Evolutionary conservation across 2,113 vertebrate species (phyloP), one percentile per base, ranked within the genome.

Genomic region (Todiramphus chloris): DNA sequence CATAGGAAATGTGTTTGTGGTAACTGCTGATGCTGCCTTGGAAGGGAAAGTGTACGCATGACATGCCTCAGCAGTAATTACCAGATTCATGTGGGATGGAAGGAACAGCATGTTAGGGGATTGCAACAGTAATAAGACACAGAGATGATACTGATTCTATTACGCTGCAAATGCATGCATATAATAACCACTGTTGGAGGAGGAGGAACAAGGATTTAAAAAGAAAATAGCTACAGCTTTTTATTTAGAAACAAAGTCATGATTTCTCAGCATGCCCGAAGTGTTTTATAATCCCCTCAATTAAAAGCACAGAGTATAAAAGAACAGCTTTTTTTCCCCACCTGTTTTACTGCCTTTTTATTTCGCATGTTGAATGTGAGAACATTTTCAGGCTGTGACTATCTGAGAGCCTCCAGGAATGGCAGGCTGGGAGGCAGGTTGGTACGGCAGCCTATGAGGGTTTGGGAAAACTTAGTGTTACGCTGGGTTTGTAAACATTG

Each of bases 111-210:
- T 96, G 93, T 95, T 94, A 95, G 94, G 93, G 96, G 95, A 96
- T 94, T 96, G 96, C 95, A 96, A 76, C 83, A 91, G 89, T 67
- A 97, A 96, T 94, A 94, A 92, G 84, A 91, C 94, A 95, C 67
- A 91, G 96, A 93, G 93, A 95, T 93, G 96, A 95, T 95, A 91
- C 87, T 89, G 96, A 96, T 97, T 94, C 91, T 84, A 94, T 95
- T 96, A 92, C 91, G 46, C 77, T 87, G 93, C 77, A 92, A 96
- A 91, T 80, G 89, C 93, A 80, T 85, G 93, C 83, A 46, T 91
- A 89, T 93, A 95, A 92, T 91, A 96, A 89, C 81, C 67, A 17
- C n/a, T 37, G 70, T 70, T 93, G 95, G 19, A 83, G 93, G 94
- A 94, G 94, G 89, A 94, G 55, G 59, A 97, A 92, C 62, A 70